These are phyloP conservation scores for Muscicapa adusta DNA, from an alignment of 2,113 vertebrate species.

Conservation along the genomic window DNA sequence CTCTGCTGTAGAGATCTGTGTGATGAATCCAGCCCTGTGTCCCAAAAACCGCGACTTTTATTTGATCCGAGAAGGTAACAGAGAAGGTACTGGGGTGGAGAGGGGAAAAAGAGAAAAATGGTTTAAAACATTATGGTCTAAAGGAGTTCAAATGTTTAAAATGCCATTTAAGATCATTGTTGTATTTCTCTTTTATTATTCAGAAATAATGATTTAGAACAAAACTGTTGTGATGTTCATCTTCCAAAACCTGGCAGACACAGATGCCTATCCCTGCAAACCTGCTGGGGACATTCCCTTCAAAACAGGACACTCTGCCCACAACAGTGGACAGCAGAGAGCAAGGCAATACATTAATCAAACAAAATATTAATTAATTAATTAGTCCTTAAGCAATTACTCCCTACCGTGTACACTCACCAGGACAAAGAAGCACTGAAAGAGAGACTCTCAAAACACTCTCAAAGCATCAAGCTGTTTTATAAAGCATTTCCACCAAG, in stretches of 20 bases:
- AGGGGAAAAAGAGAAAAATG: background rate
- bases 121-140: background rate
- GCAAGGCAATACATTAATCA: background rate
- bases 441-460: background rate
- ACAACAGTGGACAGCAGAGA: background rate
- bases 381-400: background rate
- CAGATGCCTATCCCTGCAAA: background rate
- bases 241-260: background rate
- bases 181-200: background rate
- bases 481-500: background rate
- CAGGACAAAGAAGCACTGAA: background rate
- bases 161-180: background rate
- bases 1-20: background rate
- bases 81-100: background rate
- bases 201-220: background rate
- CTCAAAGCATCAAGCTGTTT: background rate
- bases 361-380: background rate
- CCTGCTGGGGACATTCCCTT: background rate
- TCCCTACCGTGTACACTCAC: background rate
- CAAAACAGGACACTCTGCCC: background rate
- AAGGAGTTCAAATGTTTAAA: background rate
- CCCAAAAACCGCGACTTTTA: fast-evolving
- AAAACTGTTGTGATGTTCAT: background rate
- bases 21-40: fast-evolving
- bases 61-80: background rate